phyloP scores from a whole-genome alignment of 1,140 invertebrate genomes.

The Artemia franciscana region DNA sequence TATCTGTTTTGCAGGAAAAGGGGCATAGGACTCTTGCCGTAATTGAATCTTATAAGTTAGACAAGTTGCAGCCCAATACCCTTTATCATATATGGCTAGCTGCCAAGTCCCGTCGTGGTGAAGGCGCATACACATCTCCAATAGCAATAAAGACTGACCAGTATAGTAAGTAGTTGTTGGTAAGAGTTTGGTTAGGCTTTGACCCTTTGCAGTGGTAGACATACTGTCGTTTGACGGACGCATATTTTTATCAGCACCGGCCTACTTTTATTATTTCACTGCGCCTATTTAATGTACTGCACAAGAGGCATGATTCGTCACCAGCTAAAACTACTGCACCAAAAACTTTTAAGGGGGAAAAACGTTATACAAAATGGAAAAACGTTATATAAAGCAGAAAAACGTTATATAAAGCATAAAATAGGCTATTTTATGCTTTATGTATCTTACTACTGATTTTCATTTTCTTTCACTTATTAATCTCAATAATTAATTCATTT shows the following conservation, averaged over 20 bases:
- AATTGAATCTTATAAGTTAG: constrained; percentile 59
- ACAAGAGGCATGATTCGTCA: too few species aligned
- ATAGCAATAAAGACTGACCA: constrained; percentile 80
- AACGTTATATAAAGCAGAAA: too few species aligned
- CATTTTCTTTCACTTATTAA: too few species aligned
- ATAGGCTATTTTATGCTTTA: too few species aligned
- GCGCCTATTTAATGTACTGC: too few species aligned
- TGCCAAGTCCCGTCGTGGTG: constrained; percentile 66
- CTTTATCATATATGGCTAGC: constrained; percentile 88
- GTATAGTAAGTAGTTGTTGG: constrained; percentile 53
- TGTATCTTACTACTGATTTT: too few species aligned
- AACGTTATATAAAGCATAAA: too few species aligned
- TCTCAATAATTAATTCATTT: too few species aligned
- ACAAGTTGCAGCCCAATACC: constrained; percentile 76
- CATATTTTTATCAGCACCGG: not conserved
- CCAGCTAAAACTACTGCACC: too few species aligned
- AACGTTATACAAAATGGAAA: too few species aligned
- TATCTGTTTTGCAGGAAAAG: constrained; percentile 26
- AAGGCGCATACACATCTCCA: constrained; percentile 80
- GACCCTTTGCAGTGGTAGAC: not conserved
- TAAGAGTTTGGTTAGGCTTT: not conserved
- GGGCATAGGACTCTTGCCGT: constrained; percentile 44
- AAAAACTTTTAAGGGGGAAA: too few species aligned
- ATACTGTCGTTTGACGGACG: not conserved
- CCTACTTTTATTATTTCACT: too few species aligned